Evolutionary conservation across 2,888 invertebrate species (phyloP).

Genomic region (Drosophila macrospina): DNA sequence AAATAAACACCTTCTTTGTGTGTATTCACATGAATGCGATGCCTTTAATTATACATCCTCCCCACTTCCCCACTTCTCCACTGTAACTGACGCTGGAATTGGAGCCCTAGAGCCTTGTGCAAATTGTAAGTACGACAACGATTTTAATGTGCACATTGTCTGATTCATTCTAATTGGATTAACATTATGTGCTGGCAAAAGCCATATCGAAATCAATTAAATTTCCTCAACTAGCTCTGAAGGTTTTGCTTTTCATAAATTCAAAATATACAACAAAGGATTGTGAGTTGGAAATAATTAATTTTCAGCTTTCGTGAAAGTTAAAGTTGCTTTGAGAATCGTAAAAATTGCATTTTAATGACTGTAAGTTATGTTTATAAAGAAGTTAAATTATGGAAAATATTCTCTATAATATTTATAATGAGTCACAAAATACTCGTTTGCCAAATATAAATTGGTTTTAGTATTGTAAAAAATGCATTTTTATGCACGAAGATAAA

Average conservation of each 20-base stretch:
- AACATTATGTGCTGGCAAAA: neutral
- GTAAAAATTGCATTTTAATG: too few species aligned
- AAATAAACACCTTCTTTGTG: slow-evolving; percentile 26
- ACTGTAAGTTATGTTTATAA: too few species aligned
- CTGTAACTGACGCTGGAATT: neutral
- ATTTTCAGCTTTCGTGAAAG: neutral
- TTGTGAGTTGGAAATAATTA: neutral
- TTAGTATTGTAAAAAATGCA: neutral
- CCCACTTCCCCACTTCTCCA: too few species aligned
- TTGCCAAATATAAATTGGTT: neutral
- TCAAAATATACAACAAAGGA: too few species aligned
- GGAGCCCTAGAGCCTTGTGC: neutral
- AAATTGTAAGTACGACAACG: slow-evolving; percentile 7
- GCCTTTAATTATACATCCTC: slow-evolving; percentile 5
- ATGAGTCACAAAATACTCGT: too few species aligned
- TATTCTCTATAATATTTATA: too few species aligned
- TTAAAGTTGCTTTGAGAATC: too few species aligned
- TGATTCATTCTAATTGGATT: slow-evolving; percentile 9
- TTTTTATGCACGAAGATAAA: neutral
- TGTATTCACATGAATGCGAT: neutral
- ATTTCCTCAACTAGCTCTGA: neutral
- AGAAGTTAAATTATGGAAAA: too few species aligned
- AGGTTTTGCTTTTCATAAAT: neutral
- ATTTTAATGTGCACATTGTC: slow-evolving; percentile 1
- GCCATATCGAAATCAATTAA: slow-evolving; percentile 8